Evolutionary conservation across 2,113 vertebrate species (phyloP).

Genomic region (Bagarius yarrelli): DNA sequence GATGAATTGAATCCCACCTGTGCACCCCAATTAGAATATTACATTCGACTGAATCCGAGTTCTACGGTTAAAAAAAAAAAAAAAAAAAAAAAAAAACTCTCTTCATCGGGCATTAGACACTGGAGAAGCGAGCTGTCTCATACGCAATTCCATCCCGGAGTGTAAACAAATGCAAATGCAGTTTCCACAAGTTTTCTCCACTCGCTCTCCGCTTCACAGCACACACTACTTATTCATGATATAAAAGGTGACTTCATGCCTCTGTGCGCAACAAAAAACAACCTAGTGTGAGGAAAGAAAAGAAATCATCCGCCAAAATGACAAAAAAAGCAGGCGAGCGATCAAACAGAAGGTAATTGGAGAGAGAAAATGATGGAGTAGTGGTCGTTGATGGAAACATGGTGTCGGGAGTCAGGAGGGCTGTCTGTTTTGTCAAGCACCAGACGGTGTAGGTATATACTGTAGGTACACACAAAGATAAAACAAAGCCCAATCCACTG

Average conservation of each 20-base stretch:
- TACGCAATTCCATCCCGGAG: conserved; percentile 32
- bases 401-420: no score
- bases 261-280: conserved; percentile 36
- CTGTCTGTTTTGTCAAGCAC: background rate
- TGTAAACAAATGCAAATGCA: conserved; percentile 50
- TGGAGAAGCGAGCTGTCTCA: conserved; percentile 15
- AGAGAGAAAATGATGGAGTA: conserved; percentile 18
- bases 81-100: background rate
- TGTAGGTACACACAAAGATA: background rate
- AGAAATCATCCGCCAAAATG: conserved; percentile 29
- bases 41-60: conserved; percentile 27
- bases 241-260: conserved; percentile 43
- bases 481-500: no score
- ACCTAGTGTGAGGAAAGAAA: conserved; percentile 19
- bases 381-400: conserved; percentile 11
- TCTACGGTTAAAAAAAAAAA: conserved; percentile 13
- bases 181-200: conserved; percentile 17
- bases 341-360: conserved; percentile 20
- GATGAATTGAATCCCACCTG: conserved; percentile 32
- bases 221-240: conserved; percentile 41
- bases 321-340: conserved; percentile 1
- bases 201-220: conserved; percentile 36
- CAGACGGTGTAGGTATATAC: background rate
- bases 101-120: conserved; percentile 20
- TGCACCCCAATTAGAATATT: conserved; percentile 33